A percentile compares a stretch with the other conserved stretches of the same genome.
Conservation (phyloP, 2,113 vertebrate genomes). For the Saguinus midas region DNA sequence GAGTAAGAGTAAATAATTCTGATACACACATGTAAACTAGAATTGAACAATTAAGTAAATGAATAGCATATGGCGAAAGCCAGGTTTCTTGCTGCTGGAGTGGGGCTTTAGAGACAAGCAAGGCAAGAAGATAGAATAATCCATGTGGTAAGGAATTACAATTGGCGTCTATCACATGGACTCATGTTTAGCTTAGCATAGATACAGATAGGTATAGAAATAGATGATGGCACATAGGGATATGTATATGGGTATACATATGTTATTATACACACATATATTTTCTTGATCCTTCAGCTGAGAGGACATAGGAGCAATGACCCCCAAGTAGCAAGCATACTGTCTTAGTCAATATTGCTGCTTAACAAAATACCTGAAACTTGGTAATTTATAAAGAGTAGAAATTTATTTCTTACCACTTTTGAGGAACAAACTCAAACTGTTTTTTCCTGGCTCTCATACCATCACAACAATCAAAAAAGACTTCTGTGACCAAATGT, state of each 20-base stretch:
- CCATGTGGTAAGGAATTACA: background rate
- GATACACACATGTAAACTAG: background rate
- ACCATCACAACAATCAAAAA: background rate
- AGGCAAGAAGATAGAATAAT: background rate
- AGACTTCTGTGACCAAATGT: background rate
- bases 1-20: background rate
- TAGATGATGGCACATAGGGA: background rate
- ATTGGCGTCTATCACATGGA: background rate
- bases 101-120: background rate
- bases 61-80: background rate
- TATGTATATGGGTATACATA: background rate
- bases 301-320: background rate
- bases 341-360: background rate
- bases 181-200: background rate
- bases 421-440: background rate
- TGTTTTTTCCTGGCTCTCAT: background rate
- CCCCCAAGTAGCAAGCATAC: background rate
- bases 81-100: background rate
- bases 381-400: background rate
- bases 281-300: background rate
- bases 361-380: background rate
- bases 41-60: background rate
- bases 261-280: background rate
- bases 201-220: background rate
- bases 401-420: background rate